A percentile compares a stretch with the other conserved stretches of the same genome.
phyloP scores from a whole-genome alignment of 2,797 vertebrate species.

The Ispidina lecontei region DNA sequence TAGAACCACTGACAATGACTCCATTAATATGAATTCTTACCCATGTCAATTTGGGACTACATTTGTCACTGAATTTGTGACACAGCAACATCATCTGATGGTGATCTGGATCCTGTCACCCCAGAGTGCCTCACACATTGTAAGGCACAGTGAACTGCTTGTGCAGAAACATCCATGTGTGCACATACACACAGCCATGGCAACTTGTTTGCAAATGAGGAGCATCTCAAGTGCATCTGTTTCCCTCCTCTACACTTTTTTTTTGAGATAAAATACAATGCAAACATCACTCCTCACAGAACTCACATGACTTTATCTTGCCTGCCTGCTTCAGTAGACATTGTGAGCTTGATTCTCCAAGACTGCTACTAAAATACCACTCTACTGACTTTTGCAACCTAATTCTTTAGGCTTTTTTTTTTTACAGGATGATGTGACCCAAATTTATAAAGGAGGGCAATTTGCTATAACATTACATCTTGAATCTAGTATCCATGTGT shows the following conservation, averaged over 20 bases:
- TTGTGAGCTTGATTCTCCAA: conserved; percentile 71
- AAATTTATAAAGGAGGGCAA: conserved; percentile 63
- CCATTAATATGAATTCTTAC: background rate
- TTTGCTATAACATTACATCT: conserved; percentile 41
- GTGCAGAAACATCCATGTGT: accelerated
- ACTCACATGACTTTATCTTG: conserved; percentile 51
- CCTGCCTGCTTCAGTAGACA: conserved; percentile 64
- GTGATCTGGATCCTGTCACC: background rate
- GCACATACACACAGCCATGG: background rate
- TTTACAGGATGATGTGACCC: conserved; percentile 52
- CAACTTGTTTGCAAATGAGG: background rate
- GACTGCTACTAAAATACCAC: conserved; percentile 72
- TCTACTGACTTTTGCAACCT: conserved; percentile 65
- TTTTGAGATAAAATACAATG: background rate
- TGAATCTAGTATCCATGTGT: conserved; percentile 9
- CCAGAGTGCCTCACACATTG: background rate
- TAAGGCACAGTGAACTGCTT: background rate
- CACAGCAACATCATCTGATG: background rate
- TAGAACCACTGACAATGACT: conserved; percentile 42
- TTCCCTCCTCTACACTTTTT: background rate
- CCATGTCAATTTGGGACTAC: background rate
- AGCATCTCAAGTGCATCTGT: background rate
- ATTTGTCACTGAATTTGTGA: too few species aligned
- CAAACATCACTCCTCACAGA: conserved; percentile 35
- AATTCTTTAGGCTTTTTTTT: conserved; percentile 58